These are phyloP conservation scores for Chymomyza procnemis DNA, from an alignment of 2,888 invertebrate genomes.

Conservation along the genomic window DNA sequence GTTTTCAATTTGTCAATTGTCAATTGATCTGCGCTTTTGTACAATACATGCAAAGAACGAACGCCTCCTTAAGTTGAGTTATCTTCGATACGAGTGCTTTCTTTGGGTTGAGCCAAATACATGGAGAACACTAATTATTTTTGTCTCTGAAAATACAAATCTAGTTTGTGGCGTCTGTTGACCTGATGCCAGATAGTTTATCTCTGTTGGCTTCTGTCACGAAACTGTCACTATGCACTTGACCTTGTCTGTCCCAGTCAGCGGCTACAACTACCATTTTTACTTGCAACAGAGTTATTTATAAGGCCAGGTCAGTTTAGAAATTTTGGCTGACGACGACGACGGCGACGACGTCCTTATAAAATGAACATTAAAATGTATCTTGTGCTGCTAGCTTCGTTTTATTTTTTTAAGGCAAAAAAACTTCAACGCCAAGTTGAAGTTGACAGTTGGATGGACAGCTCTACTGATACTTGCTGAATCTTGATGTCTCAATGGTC, in stretches of 20 bases:
- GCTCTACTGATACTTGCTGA: slow-evolving; percentile 8
- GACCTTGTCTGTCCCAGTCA: neutral
- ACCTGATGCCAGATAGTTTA: neutral
- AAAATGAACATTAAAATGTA: neutral
- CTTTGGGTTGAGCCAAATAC: too few species aligned
- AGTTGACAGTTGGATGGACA: slow-evolving; percentile 4
- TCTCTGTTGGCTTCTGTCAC: neutral
- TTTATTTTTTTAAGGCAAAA: slow-evolving; percentile 5
- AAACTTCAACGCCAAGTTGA: slow-evolving; percentile 22
- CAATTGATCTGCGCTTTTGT: too few species aligned
- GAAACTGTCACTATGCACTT: neutral
- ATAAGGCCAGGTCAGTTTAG: neutral
- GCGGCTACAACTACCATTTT: neutral
- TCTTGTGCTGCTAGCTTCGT: neutral
- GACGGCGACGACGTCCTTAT: too few species aligned
- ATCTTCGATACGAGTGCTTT: too few species aligned
- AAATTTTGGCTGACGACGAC: slow-evolving; percentile 7
- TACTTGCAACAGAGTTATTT: neutral
- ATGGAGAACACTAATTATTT: too few species aligned
- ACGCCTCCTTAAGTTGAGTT: too few species aligned
- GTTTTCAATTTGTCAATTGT: too few species aligned
- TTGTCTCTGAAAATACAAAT: too few species aligned
- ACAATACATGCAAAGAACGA: too few species aligned
- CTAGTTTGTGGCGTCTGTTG: too few species aligned
- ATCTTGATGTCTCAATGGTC: slow-evolving; percentile 32